Conservation (phyloP, 2,113 vertebrate genomes). For the western clawed frog (Xenopus tropicalis) region DNA sequence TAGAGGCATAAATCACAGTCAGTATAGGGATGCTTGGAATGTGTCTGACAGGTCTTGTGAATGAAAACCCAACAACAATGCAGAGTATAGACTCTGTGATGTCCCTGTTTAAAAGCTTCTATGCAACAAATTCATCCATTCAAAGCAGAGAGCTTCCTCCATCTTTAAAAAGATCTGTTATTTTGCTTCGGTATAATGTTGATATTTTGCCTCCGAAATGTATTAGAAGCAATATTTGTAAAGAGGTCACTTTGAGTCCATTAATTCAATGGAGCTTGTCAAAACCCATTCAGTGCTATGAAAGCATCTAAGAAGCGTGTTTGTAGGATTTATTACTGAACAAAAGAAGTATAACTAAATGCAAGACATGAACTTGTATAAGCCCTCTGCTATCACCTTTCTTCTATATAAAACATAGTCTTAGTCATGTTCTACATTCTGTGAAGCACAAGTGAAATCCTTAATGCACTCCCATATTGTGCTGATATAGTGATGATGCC, state of each 20-base stretch:
- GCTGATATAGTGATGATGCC: not conserved
- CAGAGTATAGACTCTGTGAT: conserved; percentile 50
- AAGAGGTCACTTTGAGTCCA: not conserved
- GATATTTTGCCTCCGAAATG: not conserved
- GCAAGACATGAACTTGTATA: too few relatives aligned
- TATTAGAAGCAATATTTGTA: not conserved
- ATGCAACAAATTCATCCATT: conserved; percentile 30
- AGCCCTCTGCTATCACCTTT: too few relatives aligned
- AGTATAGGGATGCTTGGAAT: conserved; percentile 57
- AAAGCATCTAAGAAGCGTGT: too few relatives aligned
- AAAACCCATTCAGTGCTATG: too few relatives aligned
- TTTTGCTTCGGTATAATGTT: conserved; percentile 1
- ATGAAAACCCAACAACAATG: conserved; percentile 57
- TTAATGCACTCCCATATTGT: not conserved
- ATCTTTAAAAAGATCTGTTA: conserved; percentile 1
- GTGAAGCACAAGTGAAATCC: too few relatives aligned
- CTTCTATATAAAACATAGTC: too few relatives aligned
- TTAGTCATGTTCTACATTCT: not conserved
- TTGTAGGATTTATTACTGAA: too few relatives aligned
- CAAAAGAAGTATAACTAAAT: too few relatives aligned
- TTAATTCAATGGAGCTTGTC: too few relatives aligned
- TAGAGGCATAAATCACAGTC: conserved; percentile 62
- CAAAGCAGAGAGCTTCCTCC: not conserved
- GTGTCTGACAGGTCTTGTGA: conserved; percentile 59
- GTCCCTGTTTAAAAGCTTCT: conserved; percentile 18